phyloP scores from a whole-genome alignment of 2,797 vertebrate species.

The Cheirogaleus major region DNA sequence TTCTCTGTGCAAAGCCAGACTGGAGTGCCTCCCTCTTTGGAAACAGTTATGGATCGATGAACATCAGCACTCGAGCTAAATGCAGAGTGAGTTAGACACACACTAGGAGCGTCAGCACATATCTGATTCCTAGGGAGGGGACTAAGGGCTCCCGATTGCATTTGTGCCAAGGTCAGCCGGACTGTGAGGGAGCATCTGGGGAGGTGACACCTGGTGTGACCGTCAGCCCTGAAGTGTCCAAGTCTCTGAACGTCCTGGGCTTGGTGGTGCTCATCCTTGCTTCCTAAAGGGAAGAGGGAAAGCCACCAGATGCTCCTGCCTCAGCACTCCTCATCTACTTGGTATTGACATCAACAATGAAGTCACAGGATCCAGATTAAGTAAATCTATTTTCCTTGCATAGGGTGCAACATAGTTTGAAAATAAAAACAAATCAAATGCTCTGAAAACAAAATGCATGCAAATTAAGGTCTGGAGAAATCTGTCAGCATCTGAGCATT shows the following conservation, averaged over 20 bases:
- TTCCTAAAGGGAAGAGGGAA: not conserved
- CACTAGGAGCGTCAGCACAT: not conserved
- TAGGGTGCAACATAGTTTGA: slow-evolving; percentile 60
- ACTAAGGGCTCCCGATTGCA: not conserved
- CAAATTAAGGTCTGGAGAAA: slow-evolving; percentile 76
- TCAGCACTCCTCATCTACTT: not conserved
- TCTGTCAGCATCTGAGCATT: not conserved
- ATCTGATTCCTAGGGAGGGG: not conserved
- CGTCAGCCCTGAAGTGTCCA: not conserved
- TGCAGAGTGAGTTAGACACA: not conserved
- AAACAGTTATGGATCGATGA: not conserved
- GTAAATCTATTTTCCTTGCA: slow-evolving; percentile 63
- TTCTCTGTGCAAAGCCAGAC: slow-evolving; percentile 11
- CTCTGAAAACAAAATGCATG: slow-evolving; percentile 56
- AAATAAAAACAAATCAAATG: slow-evolving; percentile 75
- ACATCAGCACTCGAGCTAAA: slow-evolving; percentile 13
- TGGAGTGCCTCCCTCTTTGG: not conserved
- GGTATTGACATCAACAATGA: slow-evolving; percentile 1
- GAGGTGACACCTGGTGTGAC: not conserved
- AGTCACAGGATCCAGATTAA: not conserved
- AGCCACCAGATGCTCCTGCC: not conserved
- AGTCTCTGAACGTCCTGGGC: not conserved
- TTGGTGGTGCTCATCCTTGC: not conserved
- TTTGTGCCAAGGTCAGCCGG: not conserved
- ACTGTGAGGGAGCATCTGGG: not conserved